Conservation (phyloP, 1,140 invertebrate species). For the Scaptomyza graminum region DNA sequence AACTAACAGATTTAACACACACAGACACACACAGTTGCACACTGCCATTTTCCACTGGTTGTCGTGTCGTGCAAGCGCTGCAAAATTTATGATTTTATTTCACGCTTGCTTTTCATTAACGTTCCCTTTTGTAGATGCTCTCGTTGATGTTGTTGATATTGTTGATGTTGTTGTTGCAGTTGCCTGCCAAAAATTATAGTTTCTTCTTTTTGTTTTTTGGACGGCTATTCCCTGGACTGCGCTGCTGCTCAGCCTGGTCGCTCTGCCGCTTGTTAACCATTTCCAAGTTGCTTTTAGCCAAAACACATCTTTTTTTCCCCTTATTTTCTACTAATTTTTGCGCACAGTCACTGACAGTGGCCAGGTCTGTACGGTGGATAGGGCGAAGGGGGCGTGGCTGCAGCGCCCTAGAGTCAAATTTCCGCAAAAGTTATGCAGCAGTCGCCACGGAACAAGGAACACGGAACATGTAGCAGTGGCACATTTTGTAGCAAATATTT, state of each 20-base stretch:
- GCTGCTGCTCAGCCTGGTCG: slow-evolving; percentile 19
- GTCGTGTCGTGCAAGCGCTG: slow-evolving; percentile 51
- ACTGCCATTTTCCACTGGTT: slow-evolving; percentile 29
- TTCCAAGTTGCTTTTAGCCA: slow-evolving; percentile 60
- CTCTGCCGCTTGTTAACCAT: slow-evolving; percentile 78
- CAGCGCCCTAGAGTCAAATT: slow-evolving; percentile 63
- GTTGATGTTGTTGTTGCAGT: slow-evolving; percentile 17
- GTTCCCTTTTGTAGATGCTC: slow-evolving; percentile 49
- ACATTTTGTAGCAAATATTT: slow-evolving; percentile 49
- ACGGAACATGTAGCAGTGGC: slow-evolving; percentile 56
- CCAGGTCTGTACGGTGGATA: not conserved
- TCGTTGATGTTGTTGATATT: slow-evolving; percentile 3
- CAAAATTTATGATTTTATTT: slow-evolving; percentile 82
- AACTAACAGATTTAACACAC: slow-evolving; percentile 44
- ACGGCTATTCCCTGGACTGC: slow-evolving; percentile 47
- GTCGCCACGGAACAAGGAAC: slow-evolving; percentile 52
- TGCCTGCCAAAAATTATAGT: slow-evolving; percentile 69
- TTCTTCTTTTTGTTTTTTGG: slow-evolving; percentile 56
- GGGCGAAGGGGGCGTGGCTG: slow-evolving; percentile 33
- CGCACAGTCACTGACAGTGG: slow-evolving; percentile 44
- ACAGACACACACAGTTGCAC: slow-evolving; percentile 8
- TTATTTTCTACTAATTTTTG: slow-evolving; percentile 72
- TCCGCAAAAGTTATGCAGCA: slow-evolving; percentile 76
- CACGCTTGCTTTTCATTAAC: slow-evolving; percentile 82
- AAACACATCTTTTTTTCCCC: slow-evolving; percentile 19